These are phyloP conservation scores for Drosophila lacicola DNA, from an alignment of 2,888 invertebrate genomes.

Conservation along the genomic window DNA sequence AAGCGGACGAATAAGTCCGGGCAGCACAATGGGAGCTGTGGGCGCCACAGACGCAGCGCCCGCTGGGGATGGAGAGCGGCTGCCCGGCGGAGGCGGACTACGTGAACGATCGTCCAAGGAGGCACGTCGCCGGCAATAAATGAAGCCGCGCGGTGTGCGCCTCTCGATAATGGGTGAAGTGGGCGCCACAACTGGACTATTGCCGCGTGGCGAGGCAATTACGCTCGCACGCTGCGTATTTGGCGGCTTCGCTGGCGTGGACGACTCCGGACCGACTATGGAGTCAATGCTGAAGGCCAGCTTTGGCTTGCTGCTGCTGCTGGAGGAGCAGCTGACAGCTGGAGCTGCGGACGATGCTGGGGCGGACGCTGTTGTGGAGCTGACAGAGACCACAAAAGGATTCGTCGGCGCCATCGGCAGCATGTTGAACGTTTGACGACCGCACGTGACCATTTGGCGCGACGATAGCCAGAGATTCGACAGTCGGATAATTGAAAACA, in stretches of 20 bases:
- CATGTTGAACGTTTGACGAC: constrained; percentile 87
- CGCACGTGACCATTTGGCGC: constrained; percentile 85
- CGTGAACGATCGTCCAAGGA: constrained; percentile 70
- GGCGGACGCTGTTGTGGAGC: constrained; percentile 54
- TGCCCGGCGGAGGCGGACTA: constrained; percentile 61
- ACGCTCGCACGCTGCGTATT: constrained; percentile 56
- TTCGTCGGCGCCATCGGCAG: constrained; percentile 94
- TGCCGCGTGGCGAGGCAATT: constrained; percentile 73
- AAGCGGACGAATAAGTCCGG: constrained; percentile 84
- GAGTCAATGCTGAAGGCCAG: constrained; percentile 98
- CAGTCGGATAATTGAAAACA: constrained; percentile 53
- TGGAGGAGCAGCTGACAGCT: constrained; percentile 45
- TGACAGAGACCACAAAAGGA: constrained; percentile 81
- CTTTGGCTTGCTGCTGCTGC: constrained; percentile 90
- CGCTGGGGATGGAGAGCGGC: constrained; percentile 58
- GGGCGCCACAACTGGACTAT: constrained; percentile 62
- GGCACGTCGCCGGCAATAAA: constrained; percentile 76
- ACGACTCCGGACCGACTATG: constrained; percentile 89
- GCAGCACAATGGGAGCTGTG: constrained; percentile 48
- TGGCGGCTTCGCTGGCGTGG: constrained; percentile 29
- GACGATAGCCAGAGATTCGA: constrained; percentile 29
- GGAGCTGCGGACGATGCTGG: constrained; percentile 66
- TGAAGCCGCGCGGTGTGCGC: constrained; percentile 72
- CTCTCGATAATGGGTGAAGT: constrained; percentile 57
- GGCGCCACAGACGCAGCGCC: constrained; percentile 22